Evolutionary conservation across 2,888 invertebrate genomes (phyloP).

Genomic region (Trichogramma evanescens): DNA sequence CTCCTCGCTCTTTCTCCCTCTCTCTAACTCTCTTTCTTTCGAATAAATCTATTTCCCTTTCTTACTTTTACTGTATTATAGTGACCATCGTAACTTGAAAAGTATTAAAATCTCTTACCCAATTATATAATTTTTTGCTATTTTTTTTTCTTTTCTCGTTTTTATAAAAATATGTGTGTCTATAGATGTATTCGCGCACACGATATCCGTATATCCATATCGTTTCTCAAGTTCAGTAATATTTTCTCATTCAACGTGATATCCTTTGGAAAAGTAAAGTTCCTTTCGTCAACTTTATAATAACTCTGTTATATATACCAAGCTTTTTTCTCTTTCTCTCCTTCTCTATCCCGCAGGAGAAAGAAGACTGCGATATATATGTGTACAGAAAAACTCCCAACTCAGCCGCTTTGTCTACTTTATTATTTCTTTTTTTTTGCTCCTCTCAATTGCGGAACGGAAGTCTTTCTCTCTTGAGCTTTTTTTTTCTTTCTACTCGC

Average conservation of each 20-base stretch:
- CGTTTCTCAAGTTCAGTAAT: conserved; percentile 5
- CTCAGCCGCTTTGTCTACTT: conserved; percentile 15
- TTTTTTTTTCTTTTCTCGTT: too few relatives aligned
- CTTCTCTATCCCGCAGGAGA: not conserved
- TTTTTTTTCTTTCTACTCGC: conserved; percentile 7
- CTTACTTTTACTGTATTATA: conserved; percentile 10
- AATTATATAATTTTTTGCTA: conserved; percentile 20
- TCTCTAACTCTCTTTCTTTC: conserved; percentile 1
- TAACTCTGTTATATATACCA: conserved; percentile 12
- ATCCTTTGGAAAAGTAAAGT: conserved; percentile 15
- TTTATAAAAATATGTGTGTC: too few relatives aligned
- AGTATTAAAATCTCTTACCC: conserved; percentile 23
- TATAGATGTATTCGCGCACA: too few relatives aligned
- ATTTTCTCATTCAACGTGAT: conserved; percentile 21
- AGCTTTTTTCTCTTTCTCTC: not conserved
- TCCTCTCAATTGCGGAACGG: conserved; percentile 18
- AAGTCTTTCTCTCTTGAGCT: conserved; percentile 19
- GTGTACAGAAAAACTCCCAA: not conserved
- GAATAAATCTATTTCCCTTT: conserved; percentile 17
- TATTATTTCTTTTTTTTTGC: conserved; percentile 11
- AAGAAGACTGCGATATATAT: not conserved
- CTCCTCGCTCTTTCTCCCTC: not conserved
- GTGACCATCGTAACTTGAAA: not conserved
- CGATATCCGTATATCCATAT: not conserved
- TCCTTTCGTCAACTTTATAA: conserved; percentile 24